Evolutionary conservation across 2,113 vertebrate genomes (phyloP).

Genomic region (Rhinoptilus africanus): DNA sequence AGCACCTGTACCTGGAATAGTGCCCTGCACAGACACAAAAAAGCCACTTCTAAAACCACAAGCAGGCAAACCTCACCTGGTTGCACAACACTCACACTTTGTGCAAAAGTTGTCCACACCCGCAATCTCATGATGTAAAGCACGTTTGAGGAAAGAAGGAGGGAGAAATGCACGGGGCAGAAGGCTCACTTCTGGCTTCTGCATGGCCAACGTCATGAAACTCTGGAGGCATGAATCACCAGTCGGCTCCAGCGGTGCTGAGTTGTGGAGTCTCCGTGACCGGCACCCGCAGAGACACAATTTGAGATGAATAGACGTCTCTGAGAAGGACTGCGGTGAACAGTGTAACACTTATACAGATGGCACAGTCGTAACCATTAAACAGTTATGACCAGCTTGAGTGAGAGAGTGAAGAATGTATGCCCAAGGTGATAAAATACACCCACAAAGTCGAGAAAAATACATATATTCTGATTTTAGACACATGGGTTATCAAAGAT

Average conservation of each 20-base stretch:
- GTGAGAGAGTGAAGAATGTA: conserved; percentile 31
- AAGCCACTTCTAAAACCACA: neutral
- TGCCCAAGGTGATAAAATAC: conserved; percentile 40
- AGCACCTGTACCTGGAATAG: neutral
- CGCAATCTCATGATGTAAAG: neutral
- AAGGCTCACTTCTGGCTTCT: neutral
- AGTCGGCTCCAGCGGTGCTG: neutral
- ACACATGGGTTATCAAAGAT: conserved; percentile 54
- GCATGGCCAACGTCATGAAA: neutral
- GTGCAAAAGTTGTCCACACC: neutral
- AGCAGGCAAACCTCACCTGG: neutral
- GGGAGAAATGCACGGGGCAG: rapidly evolving
- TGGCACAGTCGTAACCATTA: conserved; percentile 30
- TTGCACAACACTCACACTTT: neutral
- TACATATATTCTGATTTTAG: conserved; percentile 51
- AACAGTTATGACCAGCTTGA: conserved; percentile 25
- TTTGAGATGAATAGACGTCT: neutral
- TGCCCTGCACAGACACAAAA: neutral
- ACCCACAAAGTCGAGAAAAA: conserved; percentile 28
- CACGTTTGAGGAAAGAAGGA: neutral
- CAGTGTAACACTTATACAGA: conserved; percentile 22
- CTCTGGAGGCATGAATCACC: conserved; percentile 19
- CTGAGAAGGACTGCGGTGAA: neutral
- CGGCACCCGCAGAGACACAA: neutral
- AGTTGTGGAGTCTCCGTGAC: conserved; percentile 16